phyloP scores from a whole-genome alignment of 1,140 invertebrate species.

The Augochlora pura region DNA sequence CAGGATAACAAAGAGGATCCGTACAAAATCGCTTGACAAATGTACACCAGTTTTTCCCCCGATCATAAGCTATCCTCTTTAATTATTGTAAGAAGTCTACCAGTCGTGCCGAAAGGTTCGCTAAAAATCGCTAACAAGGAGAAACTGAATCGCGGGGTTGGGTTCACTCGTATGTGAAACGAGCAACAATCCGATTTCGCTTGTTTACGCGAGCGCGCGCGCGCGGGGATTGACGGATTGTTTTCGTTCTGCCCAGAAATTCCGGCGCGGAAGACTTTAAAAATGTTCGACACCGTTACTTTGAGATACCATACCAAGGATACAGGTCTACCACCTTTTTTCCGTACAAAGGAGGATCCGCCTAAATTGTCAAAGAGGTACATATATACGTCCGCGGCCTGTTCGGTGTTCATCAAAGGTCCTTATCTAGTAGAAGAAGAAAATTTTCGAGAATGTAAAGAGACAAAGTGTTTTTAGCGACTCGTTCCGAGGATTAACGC shows the following conservation, averaged over 20 bases:
- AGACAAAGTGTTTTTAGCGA: slow-evolving; percentile 70
- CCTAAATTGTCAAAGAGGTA: slow-evolving; percentile 40
- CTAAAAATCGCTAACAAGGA: no score
- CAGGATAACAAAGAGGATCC: no score
- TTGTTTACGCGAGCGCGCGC: background rate
- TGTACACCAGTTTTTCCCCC: no score
- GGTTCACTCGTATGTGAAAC: background rate
- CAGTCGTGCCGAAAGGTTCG: no score
- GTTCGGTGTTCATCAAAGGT: slow-evolving; percentile 36
- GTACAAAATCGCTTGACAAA: no score
- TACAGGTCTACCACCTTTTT: background rate
- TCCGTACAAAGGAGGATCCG: slow-evolving; percentile 31
- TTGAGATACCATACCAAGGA: background rate
- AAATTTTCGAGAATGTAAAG: slow-evolving; percentile 47
- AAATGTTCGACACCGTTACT: slow-evolving; percentile 1
- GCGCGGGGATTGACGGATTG: background rate
- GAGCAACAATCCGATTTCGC: background rate
- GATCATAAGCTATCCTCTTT: no score
- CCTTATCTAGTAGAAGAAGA: slow-evolving; percentile 37
- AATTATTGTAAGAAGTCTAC: no score
- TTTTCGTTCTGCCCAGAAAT: background rate
- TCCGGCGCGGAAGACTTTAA: background rate
- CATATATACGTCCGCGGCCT: slow-evolving; percentile 22
- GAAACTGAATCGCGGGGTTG: background rate
- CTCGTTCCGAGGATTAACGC: slow-evolving; percentile 70